Evolutionary conservation across 2,113 vertebrate genomes (phyloP).

Genomic region (Himantopus leucocephalus): DNA sequence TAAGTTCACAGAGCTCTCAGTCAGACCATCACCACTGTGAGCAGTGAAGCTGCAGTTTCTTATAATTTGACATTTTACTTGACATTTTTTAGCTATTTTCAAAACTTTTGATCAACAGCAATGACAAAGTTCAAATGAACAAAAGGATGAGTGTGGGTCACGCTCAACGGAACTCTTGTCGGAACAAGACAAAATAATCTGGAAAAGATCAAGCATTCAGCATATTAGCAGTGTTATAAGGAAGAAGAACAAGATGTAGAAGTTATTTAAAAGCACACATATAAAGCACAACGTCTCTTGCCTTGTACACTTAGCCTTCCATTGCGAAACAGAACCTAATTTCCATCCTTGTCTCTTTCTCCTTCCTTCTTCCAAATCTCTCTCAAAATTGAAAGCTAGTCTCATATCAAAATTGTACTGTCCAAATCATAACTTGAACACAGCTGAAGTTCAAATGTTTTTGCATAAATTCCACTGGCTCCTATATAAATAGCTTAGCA

Average conservation of each 20-base stretch:
- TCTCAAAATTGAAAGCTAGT: neutral
- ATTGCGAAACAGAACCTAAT: neutral
- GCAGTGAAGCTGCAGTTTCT: neutral
- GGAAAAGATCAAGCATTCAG: neutral
- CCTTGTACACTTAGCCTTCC: neutral
- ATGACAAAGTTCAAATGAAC: neutral
- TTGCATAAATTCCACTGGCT: neutral
- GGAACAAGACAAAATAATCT: neutral
- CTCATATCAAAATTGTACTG: neutral
- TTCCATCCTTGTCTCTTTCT: neutral
- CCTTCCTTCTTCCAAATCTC: neutral
- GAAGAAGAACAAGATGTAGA: neutral
- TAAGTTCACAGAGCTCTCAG: neutral
- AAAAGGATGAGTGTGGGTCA: neutral
- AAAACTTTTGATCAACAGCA: neutral
- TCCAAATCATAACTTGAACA: neutral
- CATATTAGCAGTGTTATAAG: neutral
- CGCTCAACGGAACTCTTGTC: neutral
- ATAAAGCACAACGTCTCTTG: neutral
- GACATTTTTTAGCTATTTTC: neutral
- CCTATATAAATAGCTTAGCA: slow-evolving; percentile 6
- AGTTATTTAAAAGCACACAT: neutral
- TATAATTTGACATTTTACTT: neutral
- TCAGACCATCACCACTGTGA: neutral
- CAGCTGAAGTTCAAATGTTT: neutral